Base-by-base conservation (phyloP, 2,113 vertebrate species). In the Sylvilagus bachmani region DNA sequence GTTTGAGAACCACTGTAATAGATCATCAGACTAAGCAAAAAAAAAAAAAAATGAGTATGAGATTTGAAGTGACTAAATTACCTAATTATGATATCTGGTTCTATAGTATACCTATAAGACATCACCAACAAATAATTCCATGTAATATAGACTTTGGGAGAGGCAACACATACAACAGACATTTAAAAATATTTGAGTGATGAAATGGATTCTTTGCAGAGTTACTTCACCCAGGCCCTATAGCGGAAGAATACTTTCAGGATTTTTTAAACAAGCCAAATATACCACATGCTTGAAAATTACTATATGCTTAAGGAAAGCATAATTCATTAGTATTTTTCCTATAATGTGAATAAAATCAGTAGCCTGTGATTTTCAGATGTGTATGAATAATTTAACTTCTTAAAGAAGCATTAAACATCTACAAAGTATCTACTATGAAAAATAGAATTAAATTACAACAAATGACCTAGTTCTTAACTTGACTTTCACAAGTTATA, bases 321-420 rank as follows among this genome's bases (percentile, higher is more conserved):
- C 55, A n/a, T 90, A 44, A 79, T 75, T 38, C 10, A 31, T 70
- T 22, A 3, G 55, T 7, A 13, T 93, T 74, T 80, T n/a, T 92
- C 27, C 58, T 80, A 67, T 79, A 75, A 58, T 95, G 8, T 13
- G 21, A 86, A 66, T 69, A 51, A 5, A 69, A 25, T 51, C 1
- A 38, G 9, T 27, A 5, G 36, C 25, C 5, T 36, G 66, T 84
- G 64, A 84, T 14, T 24, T 69, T 17, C 53, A 53, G 44, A 13
- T 70, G 31, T 38, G 9, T 64, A 14, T 86, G 38, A 2, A 67
- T 82, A 44, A 3, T 44, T 81, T 70, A 69, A 31, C 16, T 86
- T 93, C 38, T n/a, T 70, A 86, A 86, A 74, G n/a, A 86, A 64
- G 11, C 62, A 81, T 80, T 38, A 74, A 83, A 64, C 75, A 70